Base-by-base conservation (phyloP, 2,888 invertebrate species). In the Clostera curtula region DNA sequence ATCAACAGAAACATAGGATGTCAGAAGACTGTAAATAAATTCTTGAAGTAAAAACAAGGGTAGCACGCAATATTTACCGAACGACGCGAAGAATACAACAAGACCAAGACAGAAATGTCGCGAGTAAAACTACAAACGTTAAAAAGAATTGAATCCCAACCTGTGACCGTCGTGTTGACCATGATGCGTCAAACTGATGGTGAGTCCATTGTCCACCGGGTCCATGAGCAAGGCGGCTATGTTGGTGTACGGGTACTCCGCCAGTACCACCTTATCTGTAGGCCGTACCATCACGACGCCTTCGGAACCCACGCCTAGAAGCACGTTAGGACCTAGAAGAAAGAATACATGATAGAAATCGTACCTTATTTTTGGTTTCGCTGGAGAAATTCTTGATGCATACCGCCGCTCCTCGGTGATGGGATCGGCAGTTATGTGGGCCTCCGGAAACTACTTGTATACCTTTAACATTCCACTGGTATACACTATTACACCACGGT, bases 191-290 rank as follows among this genome's bases (percentile, higher is more conserved):
- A 97, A 79, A 31, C 95, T 95, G 46, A 97, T 90, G 0, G 96
- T 96, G 20, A 97, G 90, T 43, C 97, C 95, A 56, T 93, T 91
- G 69, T 97, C 97, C 48, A 94, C 95, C 0, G 96, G 95, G 66
- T 97, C 96, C 48, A 97, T 84, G 68, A 94, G 89, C 33, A 97
- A 90, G 6, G 95, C 93, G 55, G 97, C 97, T 24, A 97, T 92
- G 63, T 96, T 96, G 36, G 86, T 88, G 70, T 96, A 97, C 33
- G 93, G 90, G 63, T 96, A 96, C 58, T 97, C 96, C 28, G 94
- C 93, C 11, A 97, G 80, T 1, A 97, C 93, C 43, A 92, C 92
- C 72, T 97, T 97, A 67, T 97, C 96, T 39, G 95, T 92, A 0
- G 95, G 92, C 49, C 96, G 93, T 29, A 97, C 94, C 45, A 97